Conservation (phyloP, 2,113 vertebrate species). For the Ochotona curzoniae region DNA sequence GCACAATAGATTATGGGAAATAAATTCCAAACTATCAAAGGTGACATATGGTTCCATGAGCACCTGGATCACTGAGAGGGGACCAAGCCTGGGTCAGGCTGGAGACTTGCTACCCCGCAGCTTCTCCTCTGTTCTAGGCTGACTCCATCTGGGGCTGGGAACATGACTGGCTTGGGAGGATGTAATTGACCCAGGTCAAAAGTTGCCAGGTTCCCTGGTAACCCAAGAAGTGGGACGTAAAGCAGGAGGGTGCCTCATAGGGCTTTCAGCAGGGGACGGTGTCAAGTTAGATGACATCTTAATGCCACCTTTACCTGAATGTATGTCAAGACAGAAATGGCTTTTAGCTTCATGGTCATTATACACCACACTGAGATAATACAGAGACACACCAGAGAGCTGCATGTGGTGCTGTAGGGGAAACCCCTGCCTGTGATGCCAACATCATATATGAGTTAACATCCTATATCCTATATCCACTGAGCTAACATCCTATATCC, state of each 20-base stretch:
- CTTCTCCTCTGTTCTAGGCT: neutral
- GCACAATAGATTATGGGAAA: neutral
- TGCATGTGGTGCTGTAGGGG: too few relatives aligned
- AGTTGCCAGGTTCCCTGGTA: neutral
- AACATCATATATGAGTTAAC: too few relatives aligned
- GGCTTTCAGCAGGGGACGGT: neutral
- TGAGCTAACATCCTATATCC: too few relatives aligned
- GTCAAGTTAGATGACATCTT: neutral
- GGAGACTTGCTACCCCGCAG: neutral
- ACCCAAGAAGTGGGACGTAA: neutral
- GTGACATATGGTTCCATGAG: neutral
- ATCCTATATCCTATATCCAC: too few relatives aligned
- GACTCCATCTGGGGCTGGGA: neutral
- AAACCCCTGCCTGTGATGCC: too few relatives aligned
- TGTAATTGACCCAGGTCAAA: neutral
- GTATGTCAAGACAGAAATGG: neutral
- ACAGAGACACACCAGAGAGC: neutral
- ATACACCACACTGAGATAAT: constrained; percentile 14
- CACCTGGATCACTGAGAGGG: neutral
- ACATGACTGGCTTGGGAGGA: neutral
- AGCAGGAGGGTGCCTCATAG: neutral
- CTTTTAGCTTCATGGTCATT: neutral
- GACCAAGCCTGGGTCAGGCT: neutral
- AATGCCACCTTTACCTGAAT: neutral
- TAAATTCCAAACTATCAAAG: constrained; percentile 9